Base-by-base conservation (phyloP, 1,140 invertebrate genomes). In the Listronotus oregonensis region DNA sequence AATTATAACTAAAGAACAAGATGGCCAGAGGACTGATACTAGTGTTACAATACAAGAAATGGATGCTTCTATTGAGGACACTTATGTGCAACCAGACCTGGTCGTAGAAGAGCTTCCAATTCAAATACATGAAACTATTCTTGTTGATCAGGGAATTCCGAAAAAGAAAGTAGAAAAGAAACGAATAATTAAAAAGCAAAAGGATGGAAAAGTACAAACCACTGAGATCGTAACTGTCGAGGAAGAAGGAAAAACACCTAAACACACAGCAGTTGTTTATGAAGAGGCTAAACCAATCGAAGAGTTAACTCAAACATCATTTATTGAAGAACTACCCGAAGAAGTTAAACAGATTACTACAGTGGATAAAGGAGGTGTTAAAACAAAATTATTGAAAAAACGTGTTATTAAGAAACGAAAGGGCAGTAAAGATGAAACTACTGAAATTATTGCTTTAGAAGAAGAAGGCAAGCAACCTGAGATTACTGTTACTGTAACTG, bases 1-100 rank as follows among this genome's bases (percentile, higher is more conserved):
- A 73, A 79, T 80, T 62, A 78, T 80, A 18, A 81, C 81, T 12
- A 73, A 80, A 47, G 76, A 81, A 73, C 78, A 80, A 71, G 79
- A 81, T 60, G 77, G 77, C 37, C 71, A 73, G 18, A 51, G 76
- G 70, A 76, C 76, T 12, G 71, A 64, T 66, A 67, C 66, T 10
- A 75, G 65, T 34, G 71, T 78, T 21, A 75, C 63, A 8, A 60
- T 73, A 11, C 56, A 73, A 69, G 69, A 70, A 64, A 18, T 57
- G n/a, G 51, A 79, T 62, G 18, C 66, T 27, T 73, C 73, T 9
- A 79, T 82, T 72, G 77, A 80, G 7, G 77, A 79, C 69, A 74
- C 78, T 72, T 27, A 5, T 27, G 21, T 27, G 5, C 1, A 27
- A 5, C 21, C 21, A 27, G 5, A 1, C 21, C 21, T 3, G 2